Percentiles rank a stretch among this genome's conserved stretches.
Conservation (phyloP, 37 sponge, comb jelly and placozoan species). For the Haliclona indistincta region DNA sequence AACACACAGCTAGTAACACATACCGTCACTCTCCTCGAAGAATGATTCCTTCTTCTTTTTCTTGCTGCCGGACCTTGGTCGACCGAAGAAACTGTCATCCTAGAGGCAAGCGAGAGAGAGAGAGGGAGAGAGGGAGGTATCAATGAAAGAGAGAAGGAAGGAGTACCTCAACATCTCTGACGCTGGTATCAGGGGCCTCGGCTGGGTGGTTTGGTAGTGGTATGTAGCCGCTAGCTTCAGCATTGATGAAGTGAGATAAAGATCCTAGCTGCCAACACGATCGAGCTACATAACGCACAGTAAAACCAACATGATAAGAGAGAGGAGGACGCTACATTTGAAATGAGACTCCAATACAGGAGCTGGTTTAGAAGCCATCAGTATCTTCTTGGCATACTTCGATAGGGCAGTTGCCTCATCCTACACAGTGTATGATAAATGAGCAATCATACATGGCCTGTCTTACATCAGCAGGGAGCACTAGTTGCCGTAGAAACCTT, state of each 20-base stretch:
- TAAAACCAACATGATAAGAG: background rate
- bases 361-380: constrained; percentile 93
- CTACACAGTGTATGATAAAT: background rate
- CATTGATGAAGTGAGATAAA: constrained; percentile 87
- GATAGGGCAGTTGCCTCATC: constrained; percentile 67
- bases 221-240: constrained; percentile 84
- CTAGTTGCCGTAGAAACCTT: constrained; percentile 84
- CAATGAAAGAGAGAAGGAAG: background rate
- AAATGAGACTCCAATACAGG: constrained; percentile 87
- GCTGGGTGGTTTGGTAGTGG: constrained; percentile 87
- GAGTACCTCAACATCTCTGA: constrained; percentile 81
- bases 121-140: background rate
- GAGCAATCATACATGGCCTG: background rate
- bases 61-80: constrained; percentile 21
- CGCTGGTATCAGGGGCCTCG: constrained; percentile 84
- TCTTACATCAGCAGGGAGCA: constrained; percentile 66
- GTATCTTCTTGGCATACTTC: constrained; percentile 98
- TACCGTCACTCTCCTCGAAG: background rate
- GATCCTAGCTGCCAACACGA: constrained; percentile 90
- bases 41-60: constrained; percentile 43
- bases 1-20: background rate
- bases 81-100: constrained; percentile 23
- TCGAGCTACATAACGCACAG: constrained; percentile 40
- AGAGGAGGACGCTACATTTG: constrained; percentile 59
- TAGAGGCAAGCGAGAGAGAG: background rate